Base-by-base conservation (phyloP, 2,888 invertebrate genomes). In the Chrysolina americana region DNA sequence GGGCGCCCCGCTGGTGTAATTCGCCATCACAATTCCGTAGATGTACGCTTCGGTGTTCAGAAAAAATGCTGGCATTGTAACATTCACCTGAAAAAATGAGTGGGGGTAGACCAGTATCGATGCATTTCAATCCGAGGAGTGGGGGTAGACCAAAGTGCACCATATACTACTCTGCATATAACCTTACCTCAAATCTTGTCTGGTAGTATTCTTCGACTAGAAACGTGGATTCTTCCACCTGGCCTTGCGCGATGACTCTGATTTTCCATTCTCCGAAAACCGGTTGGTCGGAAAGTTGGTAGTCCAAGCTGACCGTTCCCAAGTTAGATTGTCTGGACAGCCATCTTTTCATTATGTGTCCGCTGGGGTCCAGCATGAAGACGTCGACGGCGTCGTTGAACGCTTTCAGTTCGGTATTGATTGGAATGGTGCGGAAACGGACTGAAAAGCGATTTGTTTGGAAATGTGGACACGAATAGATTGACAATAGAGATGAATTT, bases 121-220 rank as follows among this genome's bases (percentile, higher is more conserved):
- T 28, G 28, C 2, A 28, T 28, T 28, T 28, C 8, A 36, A 36
- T 10, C n/a, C 10, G 9, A 17, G 6, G 17, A 36, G 13, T 17
- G 28, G 17, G 23, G 28, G n/a, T 5, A 9, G 28, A 1, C 17
- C 63, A 28, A 36, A n/a, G n/a, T 63, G 15, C 0, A 6, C 9
- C 17, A 11, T n/a, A 36, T 2, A 15, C 17, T 21, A 28, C 41
- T 36, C 10, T 36, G 36, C 36, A 36, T 8, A 36, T 36, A 36
- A 36, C 8, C 50, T 71, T 75, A 81, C 82, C 90, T 98, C 98
- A 86, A 96, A 98, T 81, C 97, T 91, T 0, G 97, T 97, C 88
- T 97, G 97, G 88, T 97, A 98, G 89, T 97, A 98, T 89, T 98
- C 98, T 86, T 98, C 97, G 0, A 98, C 97, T 9, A 93, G 88